Evolutionary conservation across 1,140 invertebrate species (phyloP).

Genomic region (Ladona fulva): DNA sequence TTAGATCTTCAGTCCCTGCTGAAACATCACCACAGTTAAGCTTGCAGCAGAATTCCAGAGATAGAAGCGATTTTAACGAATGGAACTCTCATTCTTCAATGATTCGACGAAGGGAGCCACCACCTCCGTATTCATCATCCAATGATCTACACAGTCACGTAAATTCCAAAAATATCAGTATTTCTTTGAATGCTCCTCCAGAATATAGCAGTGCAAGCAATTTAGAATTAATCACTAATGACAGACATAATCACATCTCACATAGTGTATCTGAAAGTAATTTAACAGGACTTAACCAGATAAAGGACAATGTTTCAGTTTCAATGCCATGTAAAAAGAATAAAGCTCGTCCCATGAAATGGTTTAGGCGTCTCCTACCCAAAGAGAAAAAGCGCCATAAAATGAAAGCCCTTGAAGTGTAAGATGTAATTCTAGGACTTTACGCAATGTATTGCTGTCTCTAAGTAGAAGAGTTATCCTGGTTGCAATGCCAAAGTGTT

Average conservation of each 20-base stretch:
- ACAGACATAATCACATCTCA: neutral
- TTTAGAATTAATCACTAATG: neutral
- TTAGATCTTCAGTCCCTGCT: no score
- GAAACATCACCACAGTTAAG: no score
- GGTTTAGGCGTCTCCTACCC: neutral
- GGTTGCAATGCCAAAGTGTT: neutral
- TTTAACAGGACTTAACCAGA: neutral
- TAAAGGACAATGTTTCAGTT: neutral
- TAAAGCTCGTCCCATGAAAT: neutral
- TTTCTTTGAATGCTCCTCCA: neutral
- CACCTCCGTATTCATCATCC: neutral
- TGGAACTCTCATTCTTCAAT: no score
- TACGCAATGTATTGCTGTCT: no score
- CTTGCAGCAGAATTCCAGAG: no score
- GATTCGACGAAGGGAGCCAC: neutral
- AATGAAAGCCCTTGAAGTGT: neutral
- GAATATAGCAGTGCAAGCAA: neutral
- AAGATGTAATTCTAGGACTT: neutral
- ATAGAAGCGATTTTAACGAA: no score
- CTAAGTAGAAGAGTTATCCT: no score
- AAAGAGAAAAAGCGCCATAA: neutral
- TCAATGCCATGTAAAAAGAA: neutral
- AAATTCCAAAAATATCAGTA: neutral
- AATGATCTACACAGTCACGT: neutral
- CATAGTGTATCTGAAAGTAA: neutral